Percentiles rank a stretch among this genome's conserved stretches.
phyloP scores from a whole-genome alignment of 2,888 invertebrate genomes.

The Tenodera sinensis region DNA sequence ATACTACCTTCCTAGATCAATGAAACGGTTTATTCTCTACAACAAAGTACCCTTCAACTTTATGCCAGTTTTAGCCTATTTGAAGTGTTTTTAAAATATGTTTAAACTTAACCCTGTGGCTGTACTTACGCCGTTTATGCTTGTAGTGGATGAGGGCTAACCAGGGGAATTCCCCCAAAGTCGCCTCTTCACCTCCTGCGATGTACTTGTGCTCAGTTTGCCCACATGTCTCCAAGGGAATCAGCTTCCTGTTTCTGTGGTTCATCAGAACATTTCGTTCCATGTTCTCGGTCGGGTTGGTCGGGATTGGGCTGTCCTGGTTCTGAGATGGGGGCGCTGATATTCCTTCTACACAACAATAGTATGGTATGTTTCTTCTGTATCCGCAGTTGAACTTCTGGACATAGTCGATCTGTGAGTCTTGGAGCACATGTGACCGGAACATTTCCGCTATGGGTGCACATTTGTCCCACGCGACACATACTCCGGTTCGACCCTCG shows the following conservation, averaged over 20 bases:
- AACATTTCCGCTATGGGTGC: neutral
- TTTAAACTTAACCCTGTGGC: too few species aligned
- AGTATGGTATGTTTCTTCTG: neutral
- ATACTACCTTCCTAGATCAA: too few species aligned
- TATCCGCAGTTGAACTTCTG: neutral
- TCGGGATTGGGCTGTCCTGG: too few species aligned
- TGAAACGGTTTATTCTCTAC: too few species aligned
- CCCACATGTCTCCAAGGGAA: constrained; percentile 52
- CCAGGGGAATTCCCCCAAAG: constrained; percentile 62
- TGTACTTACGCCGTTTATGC: neutral
- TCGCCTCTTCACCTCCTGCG: constrained; percentile 58
- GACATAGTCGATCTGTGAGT: neutral
- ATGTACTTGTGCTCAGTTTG: constrained; percentile 55
- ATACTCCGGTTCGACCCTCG: neutral
- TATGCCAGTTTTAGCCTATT: too few species aligned
- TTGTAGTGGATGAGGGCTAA: constrained; percentile 55
- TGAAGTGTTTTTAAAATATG: too few species aligned
- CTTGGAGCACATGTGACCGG: too few species aligned
- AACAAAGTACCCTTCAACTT: too few species aligned
- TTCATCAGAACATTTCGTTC: too few species aligned
- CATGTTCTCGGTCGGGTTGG: too few species aligned
- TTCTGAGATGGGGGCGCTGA: too few species aligned
- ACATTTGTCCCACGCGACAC: neutral
- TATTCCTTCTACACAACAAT: neutral
- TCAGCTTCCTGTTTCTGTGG: constrained; percentile 40